Base-by-base conservation (phyloP, 92 coral and sea anemone genomes). In the Heteractis magnifica region DNA sequence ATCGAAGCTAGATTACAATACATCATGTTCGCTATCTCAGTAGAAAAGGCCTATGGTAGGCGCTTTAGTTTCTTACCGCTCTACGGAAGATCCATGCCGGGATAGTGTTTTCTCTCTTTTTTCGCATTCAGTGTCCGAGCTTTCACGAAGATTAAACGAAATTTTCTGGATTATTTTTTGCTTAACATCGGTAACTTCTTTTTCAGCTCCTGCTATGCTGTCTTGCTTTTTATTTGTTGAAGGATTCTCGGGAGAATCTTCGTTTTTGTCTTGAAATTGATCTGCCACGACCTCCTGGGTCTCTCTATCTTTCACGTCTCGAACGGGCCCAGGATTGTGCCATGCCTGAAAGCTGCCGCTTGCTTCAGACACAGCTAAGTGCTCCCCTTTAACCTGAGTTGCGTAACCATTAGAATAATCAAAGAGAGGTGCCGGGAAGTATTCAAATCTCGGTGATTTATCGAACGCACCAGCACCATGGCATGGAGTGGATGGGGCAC, bases 401-500 rank as follows among this genome's bases (percentile, higher is more conserved):
- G 9, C 71, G 12, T 64, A 18, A 12, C 10, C 9, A 68, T 26
- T 10, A 23, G 73, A 21, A 26, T 10, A 68, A 4, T 68, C 73
- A 68, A 26, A 68, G 50, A 13, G 14, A 20, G 26, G 49, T 12
- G 49, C 9, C 9, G 58, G 10, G 12, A n/a, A 4, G 49, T 21
- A 68, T 8, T 68, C 73, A 26, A 68, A 68, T 5, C 14, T 7
- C 0, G 70, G 70, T 8, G 73, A 26, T 11, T 23, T 68, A 10
- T 68, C 73, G 11, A 68, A 8, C 0, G 5, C 49, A 20, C 13
- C 13, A 12, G 13, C 13, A 34, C 10, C 26, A 12, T 18, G 10
- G 73, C 73, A 21, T 20, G 73, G 73, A 8, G 73, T 68, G 10
- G 44, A 20, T 68, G 73, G 73, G 23, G 73, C 73, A 23, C 73